These are phyloP conservation scores for Fulmarus glacialis DNA, from an alignment of 2,113 vertebrate genomes.

Conservation along the genomic window DNA sequence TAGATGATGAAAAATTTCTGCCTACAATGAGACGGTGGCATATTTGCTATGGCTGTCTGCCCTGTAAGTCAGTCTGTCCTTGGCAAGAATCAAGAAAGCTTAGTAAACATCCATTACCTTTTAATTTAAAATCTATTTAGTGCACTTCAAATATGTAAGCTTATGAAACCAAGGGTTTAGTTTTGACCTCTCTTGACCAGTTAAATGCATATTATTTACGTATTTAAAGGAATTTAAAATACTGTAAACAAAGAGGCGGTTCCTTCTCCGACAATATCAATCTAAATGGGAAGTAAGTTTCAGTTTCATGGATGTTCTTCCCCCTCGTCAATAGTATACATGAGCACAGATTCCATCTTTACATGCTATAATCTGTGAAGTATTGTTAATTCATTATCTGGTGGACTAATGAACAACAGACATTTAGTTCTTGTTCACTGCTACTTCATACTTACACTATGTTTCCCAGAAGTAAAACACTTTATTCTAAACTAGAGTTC, in stretches of 20 bases:
- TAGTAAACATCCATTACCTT: background rate
- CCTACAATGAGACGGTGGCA: background rate
- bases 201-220: background rate
- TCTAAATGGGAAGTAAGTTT: slow-evolving; percentile 30
- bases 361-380: background rate
- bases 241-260: background rate
- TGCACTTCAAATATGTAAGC: slow-evolving; percentile 16
- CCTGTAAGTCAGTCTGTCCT: background rate
- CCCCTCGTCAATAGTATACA: background rate
- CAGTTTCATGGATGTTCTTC: background rate
- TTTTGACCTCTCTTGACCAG: slow-evolving; percentile 17
- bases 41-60: background rate
- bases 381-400: slow-evolving; percentile 68
- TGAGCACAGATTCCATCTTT: background rate
- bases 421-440: slow-evolving; percentile 37
- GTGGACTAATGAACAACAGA: slow-evolving; percentile 62
- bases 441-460: slow-evolving; percentile 45
- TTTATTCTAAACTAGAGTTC: slow-evolving; percentile 53
- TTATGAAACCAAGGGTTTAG: slow-evolving; percentile 25
- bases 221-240: background rate
- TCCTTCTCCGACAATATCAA: background rate
- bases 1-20: background rate
- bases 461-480: slow-evolving; percentile 52
- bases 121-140: slow-evolving; percentile 46
- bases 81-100: background rate